A percentile compares a stretch with the other conserved stretches of the same genome.
These are phyloP conservation scores for Phyllotreta striolata DNA, from an alignment of 2,888 invertebrate genomes.

Conservation along the genomic window DNA sequence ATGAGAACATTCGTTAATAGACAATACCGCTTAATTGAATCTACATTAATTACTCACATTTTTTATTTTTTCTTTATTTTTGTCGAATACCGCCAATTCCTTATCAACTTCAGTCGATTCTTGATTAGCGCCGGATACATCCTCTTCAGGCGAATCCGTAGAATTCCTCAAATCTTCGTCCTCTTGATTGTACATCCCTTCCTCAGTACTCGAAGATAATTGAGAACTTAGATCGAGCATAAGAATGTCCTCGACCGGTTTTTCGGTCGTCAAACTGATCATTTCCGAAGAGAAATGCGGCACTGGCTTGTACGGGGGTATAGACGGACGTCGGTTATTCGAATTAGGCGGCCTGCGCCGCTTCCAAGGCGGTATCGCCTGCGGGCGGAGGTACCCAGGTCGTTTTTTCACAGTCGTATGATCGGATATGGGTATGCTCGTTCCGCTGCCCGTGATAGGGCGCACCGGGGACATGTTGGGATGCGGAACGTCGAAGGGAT, in stretches of 20 bases:
- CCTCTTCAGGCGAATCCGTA: slow-evolving; percentile 48
- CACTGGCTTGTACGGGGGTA: slow-evolving; percentile 71
- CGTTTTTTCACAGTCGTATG: slow-evolving; percentile 69
- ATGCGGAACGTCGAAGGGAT: slow-evolving; percentile 79
- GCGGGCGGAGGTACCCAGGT: slow-evolving; percentile 62
- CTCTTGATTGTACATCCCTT: slow-evolving; percentile 43
- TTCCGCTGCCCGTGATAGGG: slow-evolving; percentile 59
- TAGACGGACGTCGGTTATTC: slow-evolving; percentile 64
- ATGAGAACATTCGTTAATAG: not conserved
- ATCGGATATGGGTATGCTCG: slow-evolving; percentile 70
- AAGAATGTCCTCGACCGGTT: slow-evolving; percentile 57
- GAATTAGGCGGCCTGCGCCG: slow-evolving; percentile 59
- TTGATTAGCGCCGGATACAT: slow-evolving; percentile 45
- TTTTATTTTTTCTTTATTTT: slow-evolving; percentile 57
- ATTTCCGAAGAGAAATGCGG: slow-evolving; percentile 62
- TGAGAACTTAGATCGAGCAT: slow-evolving; percentile 57
- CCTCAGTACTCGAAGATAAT: slow-evolving; percentile 47
- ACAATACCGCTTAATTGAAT: slow-evolving; percentile 1
- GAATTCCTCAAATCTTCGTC: slow-evolving; percentile 53
- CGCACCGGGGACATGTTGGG: slow-evolving; percentile 65
- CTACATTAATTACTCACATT: slow-evolving; percentile 43
- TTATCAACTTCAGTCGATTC: slow-evolving; percentile 46
- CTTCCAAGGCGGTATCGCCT: slow-evolving; percentile 73
- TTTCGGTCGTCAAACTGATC: slow-evolving; percentile 57
- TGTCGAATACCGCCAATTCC: slow-evolving; percentile 55